Evolutionary conservation across 1,140 invertebrate genomes (phyloP).

Genomic region (Penaeus indicus): DNA sequence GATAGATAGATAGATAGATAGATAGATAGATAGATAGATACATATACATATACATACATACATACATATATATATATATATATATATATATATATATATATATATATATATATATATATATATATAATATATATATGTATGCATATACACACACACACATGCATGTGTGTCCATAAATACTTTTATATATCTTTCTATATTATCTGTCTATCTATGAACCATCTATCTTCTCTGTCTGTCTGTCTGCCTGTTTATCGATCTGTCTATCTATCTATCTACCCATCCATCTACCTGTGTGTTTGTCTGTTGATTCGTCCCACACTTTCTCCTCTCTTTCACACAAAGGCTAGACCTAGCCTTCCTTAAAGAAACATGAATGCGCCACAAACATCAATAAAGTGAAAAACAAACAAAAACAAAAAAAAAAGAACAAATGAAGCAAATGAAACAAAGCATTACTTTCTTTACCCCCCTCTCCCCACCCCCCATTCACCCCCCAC

Average conservation of each 20-base stretch:
- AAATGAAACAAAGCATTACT: no score
- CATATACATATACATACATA: background rate
- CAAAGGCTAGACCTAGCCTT: no score
- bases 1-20: no score
- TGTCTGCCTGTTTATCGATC: background rate
- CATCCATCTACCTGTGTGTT: background rate
- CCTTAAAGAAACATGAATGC: no score
- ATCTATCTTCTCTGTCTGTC: background rate
- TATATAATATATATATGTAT: background rate
- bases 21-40: no score
- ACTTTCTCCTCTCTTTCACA: no score
- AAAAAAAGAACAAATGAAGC: no score
- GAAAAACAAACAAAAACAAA: no score
- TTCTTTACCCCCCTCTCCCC: no score
- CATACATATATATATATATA: conserved; percentile 24
- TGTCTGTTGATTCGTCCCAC: background rate
- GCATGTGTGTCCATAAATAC: background rate
- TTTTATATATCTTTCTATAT: conserved; percentile 10
- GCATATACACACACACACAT: background rate
- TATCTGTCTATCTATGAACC: background rate
- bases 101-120: conserved; percentile 30
- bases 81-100: conserved; percentile 30
- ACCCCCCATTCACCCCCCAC: no score
- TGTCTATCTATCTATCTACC: background rate
- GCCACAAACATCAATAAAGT: no score